Evolutionary conservation across 2,113 vertebrate species (phyloP).

Genomic region (Clarias batrachus): DNA sequence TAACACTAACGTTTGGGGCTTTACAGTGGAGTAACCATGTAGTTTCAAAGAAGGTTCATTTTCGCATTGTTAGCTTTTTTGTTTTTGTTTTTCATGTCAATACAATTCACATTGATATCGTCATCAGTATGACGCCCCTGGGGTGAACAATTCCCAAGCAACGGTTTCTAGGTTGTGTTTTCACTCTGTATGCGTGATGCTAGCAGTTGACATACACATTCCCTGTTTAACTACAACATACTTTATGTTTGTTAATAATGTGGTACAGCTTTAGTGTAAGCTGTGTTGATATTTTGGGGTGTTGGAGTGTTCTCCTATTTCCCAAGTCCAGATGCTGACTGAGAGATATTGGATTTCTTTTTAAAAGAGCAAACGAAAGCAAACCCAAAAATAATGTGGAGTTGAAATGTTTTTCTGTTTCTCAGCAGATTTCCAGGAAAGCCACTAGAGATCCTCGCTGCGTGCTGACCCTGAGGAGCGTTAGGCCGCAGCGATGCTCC

Average conservation of each 20-base stretch:
- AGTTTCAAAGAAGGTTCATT: background rate
- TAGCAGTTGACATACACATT: background rate
- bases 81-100: background rate
- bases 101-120: background rate
- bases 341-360: background rate
- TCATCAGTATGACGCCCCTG: background rate
- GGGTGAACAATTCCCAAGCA: conserved; percentile 9
- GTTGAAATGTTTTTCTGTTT: background rate
- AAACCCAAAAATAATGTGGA: background rate
- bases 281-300: background rate
- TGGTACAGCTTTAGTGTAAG: background rate
- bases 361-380: background rate
- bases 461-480: conserved; percentile 15
- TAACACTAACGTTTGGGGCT: background rate
- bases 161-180: background rate
- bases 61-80: background rate
- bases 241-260: background rate
- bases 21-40: background rate
- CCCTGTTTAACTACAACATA: background rate
- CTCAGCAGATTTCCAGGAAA: conserved; percentile 9
- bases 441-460: background rate
- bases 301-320: background rate
- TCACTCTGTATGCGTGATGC: background rate
- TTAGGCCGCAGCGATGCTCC: conserved; percentile 36
- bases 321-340: background rate